Percentiles rank a stretch among this genome's conserved stretches.
These are phyloP conservation scores for Hipparchia sbordonii DNA, from an alignment of 2,888 invertebrate species.

Conservation along the genomic window DNA sequence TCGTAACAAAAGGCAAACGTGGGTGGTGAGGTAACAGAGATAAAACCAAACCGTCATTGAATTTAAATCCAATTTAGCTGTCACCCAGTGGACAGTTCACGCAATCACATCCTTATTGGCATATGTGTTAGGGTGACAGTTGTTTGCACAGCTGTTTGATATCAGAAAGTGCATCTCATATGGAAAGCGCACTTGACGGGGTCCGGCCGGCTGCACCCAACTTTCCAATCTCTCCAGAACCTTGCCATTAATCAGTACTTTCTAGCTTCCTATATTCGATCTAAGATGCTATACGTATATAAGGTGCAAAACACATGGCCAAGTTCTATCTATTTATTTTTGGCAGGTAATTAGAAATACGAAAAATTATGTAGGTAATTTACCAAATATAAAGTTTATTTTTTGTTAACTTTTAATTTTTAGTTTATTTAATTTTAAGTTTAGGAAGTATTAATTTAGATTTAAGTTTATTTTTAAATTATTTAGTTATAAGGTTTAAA, in stretches of 20 bases:
- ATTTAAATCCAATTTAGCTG: not conserved
- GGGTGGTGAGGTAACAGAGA: not conserved
- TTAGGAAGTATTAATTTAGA: no score
- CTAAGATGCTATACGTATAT: constrained; percentile 4
- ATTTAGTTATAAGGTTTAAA: no score
- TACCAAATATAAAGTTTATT: no score
- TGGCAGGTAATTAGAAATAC: not conserved
- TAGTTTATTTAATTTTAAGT: no score
- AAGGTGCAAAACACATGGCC: not conserved
- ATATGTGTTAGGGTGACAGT: constrained; percentile 52
- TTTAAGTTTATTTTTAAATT: no score
- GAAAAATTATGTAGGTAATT: no score
- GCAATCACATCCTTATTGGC: constrained; percentile 6
- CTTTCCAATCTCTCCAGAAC: constrained; percentile 69
- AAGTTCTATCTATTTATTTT: no score
- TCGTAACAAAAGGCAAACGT: not conserved
- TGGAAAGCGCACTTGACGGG: constrained; percentile 62
- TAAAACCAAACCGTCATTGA: constrained; percentile 4
- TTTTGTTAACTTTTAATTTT: no score
- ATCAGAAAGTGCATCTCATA: constrained; percentile 71
- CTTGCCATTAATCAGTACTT: constrained; percentile 64
- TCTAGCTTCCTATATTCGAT: constrained; percentile 50
- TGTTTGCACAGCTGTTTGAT: constrained; percentile 52
- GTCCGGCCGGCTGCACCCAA: constrained; percentile 66
- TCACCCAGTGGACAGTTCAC: not conserved